These are phyloP conservation scores for Trichosurus vulpecula DNA, from an alignment of 2,797 vertebrate genomes.

Conservation along the genomic window DNA sequence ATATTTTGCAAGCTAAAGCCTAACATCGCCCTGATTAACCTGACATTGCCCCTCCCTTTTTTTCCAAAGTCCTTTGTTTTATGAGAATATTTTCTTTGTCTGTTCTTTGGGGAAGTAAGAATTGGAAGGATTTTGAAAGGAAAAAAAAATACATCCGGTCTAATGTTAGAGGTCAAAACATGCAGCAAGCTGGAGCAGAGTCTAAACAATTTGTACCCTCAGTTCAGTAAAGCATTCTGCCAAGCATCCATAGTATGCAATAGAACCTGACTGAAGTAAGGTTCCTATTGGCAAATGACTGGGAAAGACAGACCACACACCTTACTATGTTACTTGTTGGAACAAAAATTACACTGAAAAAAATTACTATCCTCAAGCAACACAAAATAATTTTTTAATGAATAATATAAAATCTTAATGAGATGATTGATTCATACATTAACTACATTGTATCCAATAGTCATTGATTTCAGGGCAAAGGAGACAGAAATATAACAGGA, in stretches of 20 bases:
- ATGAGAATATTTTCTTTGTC: conserved; percentile 29
- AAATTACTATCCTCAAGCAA: conserved; percentile 26
- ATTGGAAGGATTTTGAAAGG: conserved; percentile 10
- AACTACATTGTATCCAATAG: background rate
- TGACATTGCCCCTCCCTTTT: background rate
- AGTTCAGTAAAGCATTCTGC: background rate
- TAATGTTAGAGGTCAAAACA: background rate
- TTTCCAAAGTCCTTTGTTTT: conserved; percentile 46
- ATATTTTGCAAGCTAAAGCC: conserved; percentile 4
- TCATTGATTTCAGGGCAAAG: conserved; percentile 52
- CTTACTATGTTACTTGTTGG: background rate
- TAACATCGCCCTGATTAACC: conserved; percentile 35
- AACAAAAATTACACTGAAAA: conserved; percentile 29
- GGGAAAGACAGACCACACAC: background rate
- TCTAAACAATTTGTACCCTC: background rate
- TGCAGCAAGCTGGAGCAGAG: background rate
- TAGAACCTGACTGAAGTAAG: background rate
- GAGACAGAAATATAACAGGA: background rate
- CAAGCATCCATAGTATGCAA: background rate
- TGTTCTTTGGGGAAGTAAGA: background rate
- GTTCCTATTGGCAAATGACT: background rate
- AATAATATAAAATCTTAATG: conserved; percentile 56
- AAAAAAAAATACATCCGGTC: background rate
- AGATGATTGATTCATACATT: conserved; percentile 48
- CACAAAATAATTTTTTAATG: conserved; percentile 40